Evolutionary conservation across 2,113 vertebrate species (phyloP).

Genomic region (Mormyrus iriodes): DNA sequence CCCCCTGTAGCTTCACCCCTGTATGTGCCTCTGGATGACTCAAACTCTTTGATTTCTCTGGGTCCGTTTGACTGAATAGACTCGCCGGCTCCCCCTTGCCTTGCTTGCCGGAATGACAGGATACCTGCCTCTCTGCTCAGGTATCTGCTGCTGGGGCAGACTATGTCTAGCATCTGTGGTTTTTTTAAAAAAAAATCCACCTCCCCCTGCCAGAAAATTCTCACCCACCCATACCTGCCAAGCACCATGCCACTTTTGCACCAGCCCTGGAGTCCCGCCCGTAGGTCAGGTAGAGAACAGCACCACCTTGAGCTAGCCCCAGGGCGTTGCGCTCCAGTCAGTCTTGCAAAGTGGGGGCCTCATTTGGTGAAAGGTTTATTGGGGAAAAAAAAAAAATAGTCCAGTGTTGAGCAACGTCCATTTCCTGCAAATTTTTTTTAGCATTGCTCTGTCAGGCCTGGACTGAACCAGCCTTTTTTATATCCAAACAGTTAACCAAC

Average conservation of each 20-base stretch:
- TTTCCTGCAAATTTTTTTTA: slow-evolving; percentile 1
- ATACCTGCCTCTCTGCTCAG: background rate
- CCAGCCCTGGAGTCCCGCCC: background rate
- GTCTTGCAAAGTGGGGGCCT: background rate
- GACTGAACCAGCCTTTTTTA: background rate
- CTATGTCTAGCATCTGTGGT: background rate
- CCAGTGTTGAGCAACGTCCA: background rate
- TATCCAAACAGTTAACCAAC: background rate
- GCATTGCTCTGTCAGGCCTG: background rate
- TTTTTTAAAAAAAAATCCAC: background rate
- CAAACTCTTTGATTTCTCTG: background rate
- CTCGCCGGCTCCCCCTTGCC: background rate
- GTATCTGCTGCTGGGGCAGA: background rate
- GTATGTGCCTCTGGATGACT: background rate
- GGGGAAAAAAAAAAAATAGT: background rate
- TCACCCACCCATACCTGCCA: background rate
- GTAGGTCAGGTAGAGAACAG: background rate
- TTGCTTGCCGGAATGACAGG: background rate
- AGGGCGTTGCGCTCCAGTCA: background rate
- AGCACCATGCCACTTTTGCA: background rate
- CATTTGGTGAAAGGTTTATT: background rate
- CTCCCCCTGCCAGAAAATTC: background rate
- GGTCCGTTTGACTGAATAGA: background rate
- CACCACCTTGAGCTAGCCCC: background rate
- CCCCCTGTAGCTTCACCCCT: background rate